Base-by-base conservation (phyloP, 2,113 vertebrate species). In the Romanogobio albipinnatus region DNA sequence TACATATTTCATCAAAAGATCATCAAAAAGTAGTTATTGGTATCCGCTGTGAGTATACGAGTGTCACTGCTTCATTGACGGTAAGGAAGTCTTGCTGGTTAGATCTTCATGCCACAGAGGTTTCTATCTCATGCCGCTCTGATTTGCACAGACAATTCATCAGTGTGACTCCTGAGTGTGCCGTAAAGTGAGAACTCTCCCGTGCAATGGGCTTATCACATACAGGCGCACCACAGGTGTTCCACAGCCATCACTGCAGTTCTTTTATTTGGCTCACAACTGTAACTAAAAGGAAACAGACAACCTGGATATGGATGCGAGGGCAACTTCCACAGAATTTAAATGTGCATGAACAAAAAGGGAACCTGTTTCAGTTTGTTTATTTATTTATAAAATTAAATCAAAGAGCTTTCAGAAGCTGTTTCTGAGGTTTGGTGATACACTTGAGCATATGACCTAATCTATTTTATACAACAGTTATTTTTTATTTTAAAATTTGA, bases 91-190 rank as follows among this genome's bases (percentile, higher is more conserved):
- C 73, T 51, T 39, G 49, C 49, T 43, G 81, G 81, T 58, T 82
- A 71, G 66, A 39, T 71, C 81, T 71, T 82, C 66, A n/a, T 43
- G 49, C 33, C 66, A 58, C 66, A 82, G 64, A 82, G 58, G 81
- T 82, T 82, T 82, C 22, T 39, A 71, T 26, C 81, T 73, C 24
- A 56, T 82, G 81, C 81, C 45, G 10, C 5, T 71, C 51, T 71
- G 81, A 82, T 71, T 82, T 82, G 43, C 33, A 58, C 81, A 82
- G 64, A 71, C 64, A 71, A 56, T 82, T 82, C 66, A 70, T 82
- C 81, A 82, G 80, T 56, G 9, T 58, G 64, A 56, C 81, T 82
- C 33, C 66, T 56, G 81, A 24, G 81, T 66, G 61, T 79, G 76
- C 26, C 29, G 66, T 82, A 71, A 82, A 82, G 81, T 58, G 81